Evolutionary conservation across 1,140 invertebrate genomes (phyloP), one percentile per base, ranked within the genome.

Genomic region (Drosophila micromelanica): DNA sequence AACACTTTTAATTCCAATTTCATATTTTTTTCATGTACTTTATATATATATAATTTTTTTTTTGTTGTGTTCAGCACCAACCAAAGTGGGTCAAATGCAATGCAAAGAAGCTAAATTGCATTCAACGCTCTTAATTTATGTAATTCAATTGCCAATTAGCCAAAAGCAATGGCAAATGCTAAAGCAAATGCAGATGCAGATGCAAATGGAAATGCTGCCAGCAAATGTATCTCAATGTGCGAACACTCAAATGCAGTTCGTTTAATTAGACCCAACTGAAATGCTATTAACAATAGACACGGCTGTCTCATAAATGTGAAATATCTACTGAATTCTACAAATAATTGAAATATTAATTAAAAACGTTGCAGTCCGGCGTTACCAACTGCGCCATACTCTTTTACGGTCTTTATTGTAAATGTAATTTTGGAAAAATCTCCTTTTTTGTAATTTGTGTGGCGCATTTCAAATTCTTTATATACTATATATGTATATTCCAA

Each of bases 111-210:
- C 61, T 51, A 73, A 87, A 82, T 76, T 75, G 49, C 45, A 81
- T 85, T 74, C 56, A 32, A 35, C 60, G 37, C 67, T 68, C 42
- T 60, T 87, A 81, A 85, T 81, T 78, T 69, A 80, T 80, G 73
- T 65, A 85, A 80, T 77, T 69, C 73, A 65, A 85, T 81, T 78
- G 82, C 65, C 71, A 86, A 86, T 86, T 86, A 87, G 70, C 68
- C 13, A 42, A 52, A 59, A 61, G 46, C 64, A 73, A 81, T 43
- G 30, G 30, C 13, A 38, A 64, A 40, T 23, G 45, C 45, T 27
- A 27, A 32, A 15, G 43, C 27, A 52, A 57, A 40, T 73, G 48
- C 37, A 57, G 51, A 48, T 49, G 37, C 17, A 55, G 52, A 40
- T 73, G 40, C 37, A 57, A 46, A 48, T 49, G 51, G n/a, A 55